These are phyloP conservation scores for Geotrupes spiniger DNA, from an alignment of 2,888 invertebrate genomes.

Conservation along the genomic window DNA sequence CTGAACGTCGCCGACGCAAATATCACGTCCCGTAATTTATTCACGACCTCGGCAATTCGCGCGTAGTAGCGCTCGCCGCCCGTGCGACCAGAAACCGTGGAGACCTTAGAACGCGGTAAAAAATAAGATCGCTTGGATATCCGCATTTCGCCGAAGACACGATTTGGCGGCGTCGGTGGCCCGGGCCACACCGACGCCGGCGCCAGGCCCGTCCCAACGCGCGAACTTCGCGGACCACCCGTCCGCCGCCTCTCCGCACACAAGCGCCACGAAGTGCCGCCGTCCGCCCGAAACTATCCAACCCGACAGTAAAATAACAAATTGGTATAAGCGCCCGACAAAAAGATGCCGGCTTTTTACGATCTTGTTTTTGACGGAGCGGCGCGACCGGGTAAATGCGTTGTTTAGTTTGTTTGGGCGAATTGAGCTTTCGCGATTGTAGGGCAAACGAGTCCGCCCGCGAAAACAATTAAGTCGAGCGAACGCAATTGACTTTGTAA, in stretches of 20 bases:
- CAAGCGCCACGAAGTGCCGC: conserved; percentile 21
- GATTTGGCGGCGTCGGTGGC: conserved; percentile 41
- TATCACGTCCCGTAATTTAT: no score
- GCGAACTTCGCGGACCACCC: conserved; percentile 14
- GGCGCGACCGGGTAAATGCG: conserved; percentile 11
- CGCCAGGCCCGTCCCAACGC: conserved; percentile 37
- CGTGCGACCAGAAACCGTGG: no score
- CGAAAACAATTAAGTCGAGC: no score
- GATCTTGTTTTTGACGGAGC: conserved; percentile 18
- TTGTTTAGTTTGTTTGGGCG: no score
- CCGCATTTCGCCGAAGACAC: conserved; percentile 29
- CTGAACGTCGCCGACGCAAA: no score
- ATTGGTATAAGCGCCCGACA: conserved; percentile 43
- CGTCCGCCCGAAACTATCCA: conserved; percentile 29
- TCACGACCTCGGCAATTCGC: no score
- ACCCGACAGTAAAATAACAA: conserved; percentile 45
- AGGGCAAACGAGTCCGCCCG: no score
- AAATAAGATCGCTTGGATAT: conserved; percentile 21
- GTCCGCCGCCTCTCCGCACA: conserved; percentile 28
- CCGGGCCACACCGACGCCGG: conserved; percentile 36
- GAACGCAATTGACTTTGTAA: no score
- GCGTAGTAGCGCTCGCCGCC: no score
- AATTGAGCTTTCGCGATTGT: no score
- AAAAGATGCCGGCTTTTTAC: conserved; percentile 38
- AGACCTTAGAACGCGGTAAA: conserved; percentile 6